phyloP scores from a whole-genome alignment of 2,113 vertebrate species.

The Hassar affinis region DNA sequence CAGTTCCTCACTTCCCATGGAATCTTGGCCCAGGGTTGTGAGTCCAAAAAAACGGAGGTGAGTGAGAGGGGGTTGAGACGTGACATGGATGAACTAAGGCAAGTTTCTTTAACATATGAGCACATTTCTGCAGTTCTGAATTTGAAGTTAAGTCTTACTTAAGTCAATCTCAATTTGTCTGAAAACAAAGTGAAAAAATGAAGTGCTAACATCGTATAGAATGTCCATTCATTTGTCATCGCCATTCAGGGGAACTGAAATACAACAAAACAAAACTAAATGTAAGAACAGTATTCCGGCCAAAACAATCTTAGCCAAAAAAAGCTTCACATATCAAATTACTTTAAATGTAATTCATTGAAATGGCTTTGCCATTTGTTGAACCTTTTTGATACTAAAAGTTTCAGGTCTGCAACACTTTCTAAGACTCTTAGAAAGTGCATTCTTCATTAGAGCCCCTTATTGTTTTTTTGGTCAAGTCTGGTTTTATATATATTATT shows the following conservation, averaged over 20 bases:
- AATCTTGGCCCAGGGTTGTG: conserved; percentile 60
- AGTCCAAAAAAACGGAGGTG: conserved; percentile 25
- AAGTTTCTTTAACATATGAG: conserved; percentile 47
- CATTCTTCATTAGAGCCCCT: conserved; percentile 51
- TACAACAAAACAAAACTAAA: background rate
- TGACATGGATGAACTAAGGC: conserved; percentile 55
- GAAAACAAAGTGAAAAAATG: conserved; percentile 5
- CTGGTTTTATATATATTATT: conserved; percentile 30
- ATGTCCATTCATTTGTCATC: conserved; percentile 18
- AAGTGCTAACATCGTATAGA: conserved; percentile 15
- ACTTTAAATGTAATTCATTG: too few species aligned
- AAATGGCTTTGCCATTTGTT: conserved; percentile 28
- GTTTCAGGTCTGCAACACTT: conserved; percentile 35
- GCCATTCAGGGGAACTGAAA: background rate
- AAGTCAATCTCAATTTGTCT: conserved; percentile 17
- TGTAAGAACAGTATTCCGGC: background rate
- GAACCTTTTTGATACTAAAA: conserved; percentile 20
- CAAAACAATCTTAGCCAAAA: background rate
- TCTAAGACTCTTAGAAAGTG: conserved; percentile 40
- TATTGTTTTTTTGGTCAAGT: conserved; percentile 25
- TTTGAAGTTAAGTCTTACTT: conserved; percentile 29
- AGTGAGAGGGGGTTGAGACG: conserved; percentile 32
- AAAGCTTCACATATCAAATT: too few species aligned
- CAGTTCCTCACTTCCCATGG: conserved; percentile 64
- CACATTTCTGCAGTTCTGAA: conserved; percentile 30